Conservation (phyloP, 2,888 invertebrate species). For the Amphimallon solstitiale region DNA sequence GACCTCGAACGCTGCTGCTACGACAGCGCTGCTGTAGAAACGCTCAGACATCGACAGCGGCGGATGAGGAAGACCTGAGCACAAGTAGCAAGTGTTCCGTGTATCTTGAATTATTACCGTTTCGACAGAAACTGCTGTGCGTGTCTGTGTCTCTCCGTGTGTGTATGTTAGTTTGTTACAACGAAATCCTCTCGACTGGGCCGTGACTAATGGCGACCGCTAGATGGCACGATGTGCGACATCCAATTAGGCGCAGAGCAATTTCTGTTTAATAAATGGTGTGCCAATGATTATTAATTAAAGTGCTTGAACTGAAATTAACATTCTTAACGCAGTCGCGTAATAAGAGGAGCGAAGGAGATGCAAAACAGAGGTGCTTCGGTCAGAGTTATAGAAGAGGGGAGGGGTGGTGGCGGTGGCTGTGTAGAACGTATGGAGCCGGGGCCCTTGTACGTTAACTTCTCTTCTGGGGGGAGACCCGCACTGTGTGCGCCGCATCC, state of each 20-base stretch:
- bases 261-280: conserved; percentile 60
- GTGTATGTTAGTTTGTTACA: neutral
- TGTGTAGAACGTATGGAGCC: no score
- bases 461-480: no score
- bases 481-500: neutral
- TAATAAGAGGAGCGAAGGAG: conserved; percentile 41
- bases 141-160: conserved; percentile 39
- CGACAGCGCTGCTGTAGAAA: no score
- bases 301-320: conserved; percentile 54
- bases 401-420: neutral
- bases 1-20: neutral
- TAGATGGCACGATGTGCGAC: conserved; percentile 56
- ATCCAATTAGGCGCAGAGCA: conserved; percentile 59
- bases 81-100: conserved; percentile 44
- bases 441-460: neutral
- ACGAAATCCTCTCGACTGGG: conserved; percentile 24
- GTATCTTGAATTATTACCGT: conserved; percentile 52
- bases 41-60: neutral
- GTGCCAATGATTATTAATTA: conserved; percentile 62
- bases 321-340: conserved; percentile 50
- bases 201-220: conserved; percentile 55
- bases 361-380: conserved; percentile 32
- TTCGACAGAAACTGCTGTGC: conserved; percentile 52
- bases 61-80: no score
- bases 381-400: neutral